Evolutionary conservation across 2,113 vertebrate genomes (phyloP).

Genomic region (Agelaius tricolor): DNA sequence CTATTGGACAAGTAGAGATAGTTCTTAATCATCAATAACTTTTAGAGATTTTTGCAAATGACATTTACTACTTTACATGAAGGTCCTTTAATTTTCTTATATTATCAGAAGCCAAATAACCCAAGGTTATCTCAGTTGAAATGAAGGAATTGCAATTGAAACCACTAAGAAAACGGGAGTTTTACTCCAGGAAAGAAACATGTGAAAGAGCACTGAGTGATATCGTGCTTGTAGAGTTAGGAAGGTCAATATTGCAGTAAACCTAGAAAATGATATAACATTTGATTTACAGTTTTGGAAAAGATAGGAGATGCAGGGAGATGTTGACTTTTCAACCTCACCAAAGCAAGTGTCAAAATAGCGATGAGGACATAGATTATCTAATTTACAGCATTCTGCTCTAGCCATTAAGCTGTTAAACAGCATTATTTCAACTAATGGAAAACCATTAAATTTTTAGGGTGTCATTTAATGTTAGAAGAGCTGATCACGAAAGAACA

Average conservation of each 20-base stretch:
- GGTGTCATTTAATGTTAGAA: slow-evolving; percentile 29
- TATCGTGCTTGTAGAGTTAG: neutral
- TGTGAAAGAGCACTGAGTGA: neutral
- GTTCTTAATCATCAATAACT: neutral
- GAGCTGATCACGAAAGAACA: neutral
- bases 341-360: slow-evolving; percentile 2
- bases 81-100: neutral
- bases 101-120: neutral
- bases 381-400: slow-evolving; percentile 31
- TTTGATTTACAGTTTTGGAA: neutral
- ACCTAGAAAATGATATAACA: neutral
- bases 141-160: neutral
- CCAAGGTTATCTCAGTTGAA: neutral
- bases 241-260: neutral
- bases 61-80: neutral
- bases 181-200: neutral
- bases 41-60: neutral
- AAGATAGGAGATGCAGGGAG: neutral
- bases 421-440: slow-evolving; percentile 53
- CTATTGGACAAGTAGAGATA: neutral
- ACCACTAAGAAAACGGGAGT: neutral
- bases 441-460: slow-evolving; percentile 48
- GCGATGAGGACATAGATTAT: neutral
- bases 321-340: slow-evolving; percentile 33
- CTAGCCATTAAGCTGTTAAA: slow-evolving; percentile 24